Base-by-base conservation (phyloP, 2,113 vertebrate species). In the Aspiorhynchus laticeps region DNA sequence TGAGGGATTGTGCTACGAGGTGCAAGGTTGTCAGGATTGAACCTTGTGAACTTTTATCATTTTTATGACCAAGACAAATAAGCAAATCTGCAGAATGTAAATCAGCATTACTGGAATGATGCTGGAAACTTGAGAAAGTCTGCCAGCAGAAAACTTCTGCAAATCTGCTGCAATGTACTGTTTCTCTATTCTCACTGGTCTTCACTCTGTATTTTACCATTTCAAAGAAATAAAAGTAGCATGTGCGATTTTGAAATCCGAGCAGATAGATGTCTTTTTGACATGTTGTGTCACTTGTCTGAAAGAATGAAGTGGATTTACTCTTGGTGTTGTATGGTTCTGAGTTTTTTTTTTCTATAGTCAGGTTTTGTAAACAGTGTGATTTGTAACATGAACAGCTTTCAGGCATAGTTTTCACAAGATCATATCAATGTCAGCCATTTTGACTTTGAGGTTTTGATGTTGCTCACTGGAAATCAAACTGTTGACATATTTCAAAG, bases 1-100 rank as follows among this genome's bases (percentile, higher is more conserved):
- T 87, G 88, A 86, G 76, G 88, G 90, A 86, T 86, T 83, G 88
- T 85, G 48, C 56, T 87, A 56, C 91, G 91, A 90, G 91, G 88
- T 83, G 53, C 19, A 15, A 80, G 87, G 88, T 91, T 86, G 82
- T 63, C 86, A 77, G 21, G 85, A 53, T 88, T 87, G 41, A 78
- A 75, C 11, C 36, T 26, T 63, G 6, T 28, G n/a, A 86, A 56
- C 89, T 86, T 86, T 51, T 63, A 41, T 67, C 78, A 82, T 80
- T 74, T 80, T 78, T 86, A 87, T 84, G 80, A 86, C 87, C 46
- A 17, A 86, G 73, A 86, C 71, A 89, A 81, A 92, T 75, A 73
- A 77, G 81, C 86, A 88, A 87, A 92, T 87, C 88, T 89, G 73
- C 85, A 88, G 80, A 59, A 91, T 56, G 9, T 53, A 77, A 78